These are phyloP conservation scores for Archips crataeganus DNA, from an alignment of 2,888 invertebrate genomes.

Conservation along the genomic window DNA sequence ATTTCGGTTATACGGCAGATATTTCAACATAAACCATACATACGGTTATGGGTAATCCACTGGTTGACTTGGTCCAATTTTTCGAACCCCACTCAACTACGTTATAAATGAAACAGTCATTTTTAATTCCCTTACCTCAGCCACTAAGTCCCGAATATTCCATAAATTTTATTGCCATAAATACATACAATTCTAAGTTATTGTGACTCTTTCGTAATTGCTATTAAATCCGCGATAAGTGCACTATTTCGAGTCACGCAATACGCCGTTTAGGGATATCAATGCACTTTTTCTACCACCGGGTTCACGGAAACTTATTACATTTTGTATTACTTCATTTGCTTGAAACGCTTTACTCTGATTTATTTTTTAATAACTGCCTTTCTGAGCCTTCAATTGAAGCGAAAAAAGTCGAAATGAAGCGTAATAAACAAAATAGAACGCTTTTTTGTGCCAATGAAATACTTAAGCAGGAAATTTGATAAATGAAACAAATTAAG, in stretches of 20 bases:
- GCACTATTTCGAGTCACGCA: slow-evolving; percentile 74
- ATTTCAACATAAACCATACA: too few relatives aligned
- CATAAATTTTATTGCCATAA: neutral
- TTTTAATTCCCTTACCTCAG: too few relatives aligned
- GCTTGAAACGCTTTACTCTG: slow-evolving; percentile 20
- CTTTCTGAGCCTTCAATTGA: slow-evolving; percentile 10
- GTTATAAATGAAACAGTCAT: too few relatives aligned
- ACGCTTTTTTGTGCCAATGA: slow-evolving; percentile 22
- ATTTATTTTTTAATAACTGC: slow-evolving; percentile 32
- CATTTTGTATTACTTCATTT: slow-evolving; percentile 50
- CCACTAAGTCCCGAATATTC: neutral
- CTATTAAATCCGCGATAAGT: slow-evolving; percentile 35
- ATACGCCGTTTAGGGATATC: slow-evolving; percentile 70
- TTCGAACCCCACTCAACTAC: too few relatives aligned
- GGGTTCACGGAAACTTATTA: slow-evolving; percentile 66
- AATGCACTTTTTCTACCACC: slow-evolving; percentile 63
- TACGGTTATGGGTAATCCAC: too few relatives aligned
- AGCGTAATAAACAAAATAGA: slow-evolving; percentile 24
- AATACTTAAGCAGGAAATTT: slow-evolving; percentile 8
- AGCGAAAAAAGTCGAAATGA: slow-evolving; percentile 12
- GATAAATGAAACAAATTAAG: neutral
- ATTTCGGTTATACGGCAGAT: too few relatives aligned
- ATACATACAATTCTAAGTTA: slow-evolving; percentile 20
- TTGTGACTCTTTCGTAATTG: slow-evolving; percentile 19
- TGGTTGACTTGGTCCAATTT: too few relatives aligned